Evolutionary conservation across 2,888 invertebrate genomes (phyloP), one percentile per base, ranked within the genome.

Genomic region (Reticulitermes lucifugus): DNA sequence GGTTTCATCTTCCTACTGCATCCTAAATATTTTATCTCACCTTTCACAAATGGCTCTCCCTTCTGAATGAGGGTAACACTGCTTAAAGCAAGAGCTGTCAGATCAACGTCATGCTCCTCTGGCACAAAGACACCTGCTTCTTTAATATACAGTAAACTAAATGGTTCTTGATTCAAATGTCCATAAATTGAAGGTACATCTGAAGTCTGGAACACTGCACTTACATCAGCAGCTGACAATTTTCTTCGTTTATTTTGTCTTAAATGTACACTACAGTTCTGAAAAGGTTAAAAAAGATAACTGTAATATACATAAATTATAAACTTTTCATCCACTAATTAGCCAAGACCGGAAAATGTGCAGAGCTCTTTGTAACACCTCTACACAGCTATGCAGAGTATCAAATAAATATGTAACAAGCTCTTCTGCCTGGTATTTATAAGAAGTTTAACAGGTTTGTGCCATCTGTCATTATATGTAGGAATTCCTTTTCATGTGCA

Each of bases 221-320:
- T 86, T 14, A 87, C 83, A 77, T 87, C 87, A 21, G 84, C 84
- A 22, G 86, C 60, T 22, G 83, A 86, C 14, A 87, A 83, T 35
- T 84, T 87, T 29, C 71, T 82, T 79, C 87, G 83, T 85, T 87
- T 87, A 10, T 80, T 60, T 35, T 87, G 87, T 25, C 87, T 84
- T 35, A 87, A 55, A 43, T 83, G 82, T 22, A 86, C 85, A 59
- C 84, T 85, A 77, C 87, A 87, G 51, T 85, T 84, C 87, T 87
- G 83, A 35, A 85, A 86, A 80, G n/a, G 55, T 55, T 55, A 55
- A 14, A 14, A 35, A 55, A 55, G 55, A 55, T 55, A 14, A 55
- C 2, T 55, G 18, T 18, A 55, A 55, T 55, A 18, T 46, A 46
- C 9, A 46, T 5, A 55, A 18, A 18, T 18, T 14, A 18, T 1